Conservation (phyloP, 2,888 invertebrate genomes). For the Nemoura dubitans region DNA sequence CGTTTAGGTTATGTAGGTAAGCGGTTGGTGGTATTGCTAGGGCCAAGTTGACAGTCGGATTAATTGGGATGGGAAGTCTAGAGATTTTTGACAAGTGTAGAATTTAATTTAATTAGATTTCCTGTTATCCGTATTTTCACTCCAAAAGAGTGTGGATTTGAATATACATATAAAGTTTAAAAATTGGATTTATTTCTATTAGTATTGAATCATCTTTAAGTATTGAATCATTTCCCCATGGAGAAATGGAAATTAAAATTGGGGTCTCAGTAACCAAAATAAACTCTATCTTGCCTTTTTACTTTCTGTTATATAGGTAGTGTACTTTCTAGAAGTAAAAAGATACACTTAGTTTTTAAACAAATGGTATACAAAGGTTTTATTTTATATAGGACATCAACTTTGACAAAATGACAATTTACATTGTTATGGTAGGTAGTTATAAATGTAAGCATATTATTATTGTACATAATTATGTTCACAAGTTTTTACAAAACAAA, state of each 20-base stretch:
- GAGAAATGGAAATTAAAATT: too few relatives aligned
- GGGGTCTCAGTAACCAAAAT: too few relatives aligned
- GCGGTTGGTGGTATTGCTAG: not conserved
- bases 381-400: not conserved
- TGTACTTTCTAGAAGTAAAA: too few relatives aligned
- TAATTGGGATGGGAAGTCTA: not conserved
- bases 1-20: not conserved
- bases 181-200: too few relatives aligned
- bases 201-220: too few relatives aligned
- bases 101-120: too few relatives aligned
- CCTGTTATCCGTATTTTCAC: too few relatives aligned
- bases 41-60: not conserved
- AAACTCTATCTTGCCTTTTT: too few relatives aligned
- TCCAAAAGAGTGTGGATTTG: too few relatives aligned
- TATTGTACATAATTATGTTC: not conserved
- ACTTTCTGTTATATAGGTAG: too few relatives aligned
- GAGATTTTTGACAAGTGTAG: not conserved
- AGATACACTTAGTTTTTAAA: not conserved
- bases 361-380: slow-evolving; percentile 7
- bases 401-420: not conserved
- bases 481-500: not conserved
- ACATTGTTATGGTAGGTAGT: not conserved
- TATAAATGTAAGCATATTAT: not conserved
- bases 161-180: too few relatives aligned
- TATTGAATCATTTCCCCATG: too few relatives aligned